Base-by-base conservation (phyloP, 2,888 invertebrate species). In the Neoaliturus tenellus region DNA sequence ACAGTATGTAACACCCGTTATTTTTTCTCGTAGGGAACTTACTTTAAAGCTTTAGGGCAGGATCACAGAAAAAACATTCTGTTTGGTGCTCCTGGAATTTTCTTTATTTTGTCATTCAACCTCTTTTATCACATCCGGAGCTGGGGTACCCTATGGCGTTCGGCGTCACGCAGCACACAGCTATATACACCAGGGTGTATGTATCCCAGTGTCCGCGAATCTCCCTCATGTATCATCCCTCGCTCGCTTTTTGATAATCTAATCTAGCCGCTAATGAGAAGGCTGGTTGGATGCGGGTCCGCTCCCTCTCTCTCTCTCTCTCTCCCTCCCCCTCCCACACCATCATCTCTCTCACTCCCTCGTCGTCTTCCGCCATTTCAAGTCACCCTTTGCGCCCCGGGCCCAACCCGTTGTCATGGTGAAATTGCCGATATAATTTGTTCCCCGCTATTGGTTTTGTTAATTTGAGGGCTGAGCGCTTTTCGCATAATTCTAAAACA, bases 241-340 rank as follows among this genome's bases (percentile, higher is more conserved):
- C 69, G 80, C 41, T 55, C 80, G 80, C 80, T 80, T 80, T 80
- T 80, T 80, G 80, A 80, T 80, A 80, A 80, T 80, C 80, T 62
- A 80, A 80, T 80, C 80, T 80, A 20, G 20, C 39, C 80, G 33
- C 80, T 80, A 80, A 80, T 80, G 80, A 80, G 80, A 55, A 62
- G 58, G 35, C 62, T 35, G 62, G 80, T 51, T 80, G 80, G 51
- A 51, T 48, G 80, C 80, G 25, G 51, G 28, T 33, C 58, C 39
- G 51, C 31, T 20, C 51, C 10, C 20, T n/a, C 31, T 55, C 33
- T 17, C 31, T 17, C n/a, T 78, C 55, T 17, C 80, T 31, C 55
- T 20, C 80, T 31, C n/a, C 23, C 17, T n/a, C 31, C 31, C 33
- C 23, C 31, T 17, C n/a, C 48, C 55, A 4, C 80, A 25, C 55